Percentiles rank a stretch among this genome's conserved stretches.
phyloP scores from a whole-genome alignment of 2,797 vertebrate species.

The Falco novaeseelandiae region DNA sequence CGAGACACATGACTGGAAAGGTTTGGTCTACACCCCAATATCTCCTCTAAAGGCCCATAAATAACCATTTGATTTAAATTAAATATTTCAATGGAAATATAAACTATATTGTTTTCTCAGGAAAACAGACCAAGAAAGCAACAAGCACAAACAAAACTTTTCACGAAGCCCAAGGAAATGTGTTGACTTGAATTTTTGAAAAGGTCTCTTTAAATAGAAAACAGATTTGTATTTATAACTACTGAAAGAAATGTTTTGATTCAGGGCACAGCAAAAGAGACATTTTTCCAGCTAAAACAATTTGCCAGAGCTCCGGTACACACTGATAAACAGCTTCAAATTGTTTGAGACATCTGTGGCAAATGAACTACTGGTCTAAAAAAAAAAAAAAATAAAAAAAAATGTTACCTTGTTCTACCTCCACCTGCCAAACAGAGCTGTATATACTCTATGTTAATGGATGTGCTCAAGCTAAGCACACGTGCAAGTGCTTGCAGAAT shows the following conservation, averaged over 20 bases:
- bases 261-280: background rate
- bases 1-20: background rate
- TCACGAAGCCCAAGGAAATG: background rate
- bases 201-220: background rate
- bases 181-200: background rate
- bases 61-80: background rate
- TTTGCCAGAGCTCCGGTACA: background rate
- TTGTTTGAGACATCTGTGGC: background rate
- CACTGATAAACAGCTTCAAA: background rate
- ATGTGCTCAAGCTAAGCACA: background rate
- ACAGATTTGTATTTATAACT: background rate
- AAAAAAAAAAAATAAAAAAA: rapidly evolving
- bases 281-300: background rate
- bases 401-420: background rate
- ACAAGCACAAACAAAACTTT: background rate
- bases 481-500: background rate
- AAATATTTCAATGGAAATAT: background rate
- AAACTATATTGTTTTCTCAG: background rate
- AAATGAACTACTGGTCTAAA: background rate
- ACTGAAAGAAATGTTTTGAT: background rate
- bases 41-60: background rate
- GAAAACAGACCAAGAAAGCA: background rate
- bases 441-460: background rate
- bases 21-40: background rate
- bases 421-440: background rate